Evolutionary conservation across 2,888 invertebrate species (phyloP).

Genomic region (Cheilosia pagana): DNA sequence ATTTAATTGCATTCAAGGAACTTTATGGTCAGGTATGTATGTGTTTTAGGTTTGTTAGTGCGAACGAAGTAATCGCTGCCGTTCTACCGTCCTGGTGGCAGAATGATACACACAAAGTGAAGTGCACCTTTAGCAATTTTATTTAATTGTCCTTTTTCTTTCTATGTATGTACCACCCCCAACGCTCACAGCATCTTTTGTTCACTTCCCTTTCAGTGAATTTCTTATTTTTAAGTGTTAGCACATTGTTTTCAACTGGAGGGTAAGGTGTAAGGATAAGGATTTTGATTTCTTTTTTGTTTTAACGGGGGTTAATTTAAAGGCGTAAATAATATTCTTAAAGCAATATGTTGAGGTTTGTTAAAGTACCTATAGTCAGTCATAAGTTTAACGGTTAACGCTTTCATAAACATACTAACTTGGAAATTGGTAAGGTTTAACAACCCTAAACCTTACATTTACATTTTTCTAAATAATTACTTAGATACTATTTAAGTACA

Average conservation of each 20-base stretch:
- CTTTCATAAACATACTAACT: no score
- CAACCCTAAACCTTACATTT: no score
- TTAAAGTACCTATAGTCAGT: no score
- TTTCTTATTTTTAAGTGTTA: constrained; percentile 50
- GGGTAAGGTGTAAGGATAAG: constrained; percentile 57
- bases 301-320: background rate
- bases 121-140: constrained; percentile 68
- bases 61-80: constrained; percentile 18
- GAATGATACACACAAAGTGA: constrained; percentile 31
- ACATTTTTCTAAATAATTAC: no score
- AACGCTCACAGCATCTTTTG: constrained; percentile 46
- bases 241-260: constrained; percentile 57
- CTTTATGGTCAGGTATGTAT: constrained; percentile 33
- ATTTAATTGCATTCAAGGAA: constrained; percentile 69
- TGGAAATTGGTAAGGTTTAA: no score
- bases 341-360: no score
- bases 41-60: background rate
- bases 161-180: background rate
- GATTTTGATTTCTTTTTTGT: background rate
- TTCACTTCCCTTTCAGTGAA: constrained; percentile 41
- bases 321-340: background rate
- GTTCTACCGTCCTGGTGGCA: constrained; percentile 19
- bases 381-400: no score
- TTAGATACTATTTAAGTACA: no score
- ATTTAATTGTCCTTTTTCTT: constrained; percentile 59